These are phyloP conservation scores for Mechanitis messenoides DNA, from an alignment of 2,888 invertebrate species.

Conservation along the genomic window DNA sequence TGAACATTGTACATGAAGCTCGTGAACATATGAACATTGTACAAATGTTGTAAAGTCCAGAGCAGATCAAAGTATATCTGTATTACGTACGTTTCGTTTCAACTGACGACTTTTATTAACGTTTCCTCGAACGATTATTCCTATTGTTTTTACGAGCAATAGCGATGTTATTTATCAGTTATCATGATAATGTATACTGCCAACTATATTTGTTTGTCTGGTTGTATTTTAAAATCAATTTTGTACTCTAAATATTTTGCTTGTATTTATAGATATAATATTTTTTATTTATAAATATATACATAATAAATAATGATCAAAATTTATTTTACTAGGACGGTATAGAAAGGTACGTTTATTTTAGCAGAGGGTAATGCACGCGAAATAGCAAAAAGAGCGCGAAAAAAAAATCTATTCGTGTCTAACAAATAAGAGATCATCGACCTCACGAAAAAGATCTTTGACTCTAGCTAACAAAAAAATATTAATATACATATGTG, in stretches of 20 bases:
- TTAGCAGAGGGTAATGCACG: slow-evolving; percentile 59
- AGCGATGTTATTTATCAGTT: slow-evolving; percentile 28
- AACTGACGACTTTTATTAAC: slow-evolving; percentile 47
- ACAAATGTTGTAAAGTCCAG: slow-evolving; percentile 17
- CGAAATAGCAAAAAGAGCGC: slow-evolving; percentile 54
- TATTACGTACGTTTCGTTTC: slow-evolving; percentile 38
- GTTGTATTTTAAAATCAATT: too few species aligned
- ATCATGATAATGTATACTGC: slow-evolving; percentile 10
- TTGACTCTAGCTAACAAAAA: slow-evolving; percentile 38
- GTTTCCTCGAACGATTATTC: slow-evolving; percentile 43
- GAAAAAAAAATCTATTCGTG: slow-evolving; percentile 52
- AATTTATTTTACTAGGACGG: not conserved
- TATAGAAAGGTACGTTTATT: slow-evolving; percentile 1
- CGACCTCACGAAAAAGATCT: slow-evolving; percentile 59
- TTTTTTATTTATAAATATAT: too few species aligned
- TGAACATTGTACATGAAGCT: not conserved
- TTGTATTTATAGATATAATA: too few species aligned
- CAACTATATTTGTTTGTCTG: slow-evolving; percentile 15
- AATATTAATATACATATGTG: slow-evolving; percentile 24
- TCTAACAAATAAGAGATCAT: slow-evolving; percentile 61
- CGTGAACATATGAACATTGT: not conserved
- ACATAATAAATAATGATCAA: too few species aligned
- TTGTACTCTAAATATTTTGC: too few species aligned
- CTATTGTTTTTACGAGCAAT: slow-evolving; percentile 40
- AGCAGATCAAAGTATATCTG: slow-evolving; percentile 19